Evolutionary conservation across 2,797 vertebrate genomes (phyloP), one percentile per base, ranked within the genome.

Genomic region (Acomys russatus): DNA sequence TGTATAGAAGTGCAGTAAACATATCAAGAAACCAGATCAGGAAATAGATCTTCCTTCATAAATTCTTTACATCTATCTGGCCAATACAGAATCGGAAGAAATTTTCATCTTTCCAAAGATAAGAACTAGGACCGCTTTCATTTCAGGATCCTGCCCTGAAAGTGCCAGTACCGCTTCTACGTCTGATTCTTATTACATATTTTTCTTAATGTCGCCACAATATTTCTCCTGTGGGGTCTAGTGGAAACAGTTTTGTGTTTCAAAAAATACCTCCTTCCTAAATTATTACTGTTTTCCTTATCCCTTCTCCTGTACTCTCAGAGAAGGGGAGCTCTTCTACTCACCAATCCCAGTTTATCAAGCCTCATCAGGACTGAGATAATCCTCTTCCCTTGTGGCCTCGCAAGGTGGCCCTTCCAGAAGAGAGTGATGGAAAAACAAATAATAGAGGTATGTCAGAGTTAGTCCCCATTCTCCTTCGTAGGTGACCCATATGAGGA

Each of bases 31-130:
- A 82, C 11, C 22, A 38, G 3, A 25, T 63, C n/a, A 25, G 18
- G 56, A 25, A 25, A 1, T 3, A 2, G 79, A 6, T 18, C n/a
- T 38, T 1, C 1, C 0, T 8, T 61, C 22, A 35, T 20, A 9
- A 0, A 63, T 38, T 82, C 56, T 61, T 82, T 61, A 61, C 23
- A 25, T 38, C 79, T 61, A 25, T 38, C 79, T 61, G 22, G 1
- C n/a, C 79, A 35, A 61, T 5, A 38, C 22, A 38, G 79, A 25
- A 7, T 25, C 38, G 61, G 61, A 61, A 8, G 1, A 35, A 1
- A 80, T 23, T 14, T 38, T 63, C 33, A n/a, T 59, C 20, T 20
- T 5, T 23, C 20, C 33, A 59, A 35, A 2, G 20, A 80, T 35
- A 18, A 35, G 20, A 30, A 20, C 0, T 11, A 56, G 9, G 22